Percentiles rank a stretch among this genome's conserved stretches.
Evolutionary conservation across 1,140 invertebrate genomes (phyloP).

Genomic region (Polypedilum pembai): DNA sequence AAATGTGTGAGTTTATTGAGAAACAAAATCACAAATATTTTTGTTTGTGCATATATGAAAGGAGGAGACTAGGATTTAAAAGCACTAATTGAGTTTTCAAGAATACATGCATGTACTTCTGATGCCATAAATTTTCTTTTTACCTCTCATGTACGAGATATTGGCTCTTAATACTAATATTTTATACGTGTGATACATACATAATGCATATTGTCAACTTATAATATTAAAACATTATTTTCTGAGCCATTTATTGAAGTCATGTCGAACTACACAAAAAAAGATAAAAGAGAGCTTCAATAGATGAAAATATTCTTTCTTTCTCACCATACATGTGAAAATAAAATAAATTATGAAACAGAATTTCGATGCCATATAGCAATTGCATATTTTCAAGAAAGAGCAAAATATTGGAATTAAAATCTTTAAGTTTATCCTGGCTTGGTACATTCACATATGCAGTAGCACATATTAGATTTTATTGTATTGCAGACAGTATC

Average conservation of each 20-base stretch:
- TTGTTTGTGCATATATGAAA: background rate
- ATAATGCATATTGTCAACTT: background rate
- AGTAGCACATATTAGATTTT: background rate
- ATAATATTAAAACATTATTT: slow-evolving; percentile 9
- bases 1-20: background rate
- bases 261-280: background rate
- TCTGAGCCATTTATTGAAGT: background rate
- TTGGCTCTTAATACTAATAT: slow-evolving; percentile 8
- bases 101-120: background rate
- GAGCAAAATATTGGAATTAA: background rate
- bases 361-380: background rate
- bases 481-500: slow-evolving; percentile 12
- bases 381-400: background rate
- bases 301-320: background rate
- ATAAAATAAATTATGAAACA: background rate
- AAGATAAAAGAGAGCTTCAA: background rate
- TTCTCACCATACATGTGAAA: background rate
- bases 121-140: background rate
- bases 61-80: background rate
- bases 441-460: background rate
- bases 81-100: slow-evolving; percentile 12
- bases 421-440: background rate
- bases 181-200: background rate
- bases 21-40: background rate
- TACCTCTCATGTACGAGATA: background rate